Evolutionary conservation across 2,888 invertebrate genomes (phyloP).

Genomic region (Eupithecia tripunctaria): DNA sequence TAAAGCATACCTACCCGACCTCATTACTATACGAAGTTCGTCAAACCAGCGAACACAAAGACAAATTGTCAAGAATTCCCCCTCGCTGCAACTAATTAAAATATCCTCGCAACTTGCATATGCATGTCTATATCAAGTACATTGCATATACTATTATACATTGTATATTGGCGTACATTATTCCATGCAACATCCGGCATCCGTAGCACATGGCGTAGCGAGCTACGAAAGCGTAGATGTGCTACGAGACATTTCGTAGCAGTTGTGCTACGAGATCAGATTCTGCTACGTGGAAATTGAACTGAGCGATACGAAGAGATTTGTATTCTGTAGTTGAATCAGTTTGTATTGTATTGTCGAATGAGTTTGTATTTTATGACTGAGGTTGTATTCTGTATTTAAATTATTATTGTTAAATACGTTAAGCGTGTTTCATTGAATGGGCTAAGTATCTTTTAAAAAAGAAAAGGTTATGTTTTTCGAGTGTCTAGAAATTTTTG

Average conservation of each 20-base stretch:
- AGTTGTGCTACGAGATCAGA: conserved; percentile 15
- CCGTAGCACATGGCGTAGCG: conserved; percentile 57
- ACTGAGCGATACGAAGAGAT: not conserved
- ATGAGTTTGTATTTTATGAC: not conserved
- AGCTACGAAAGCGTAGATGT: conserved; percentile 56
- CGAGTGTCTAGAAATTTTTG: not conserved
- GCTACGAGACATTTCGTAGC: conserved; percentile 44
- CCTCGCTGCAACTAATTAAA: conserved; percentile 29
- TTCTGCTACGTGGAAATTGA: not conserved
- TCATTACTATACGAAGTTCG: conserved; percentile 6
- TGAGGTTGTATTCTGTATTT: too few species aligned
- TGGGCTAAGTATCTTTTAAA: too few species aligned
- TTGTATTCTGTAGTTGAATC: not conserved
- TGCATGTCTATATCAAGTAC: conserved; percentile 8
- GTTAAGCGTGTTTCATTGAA: not conserved
- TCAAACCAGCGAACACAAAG: conserved; percentile 19
- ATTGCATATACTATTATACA: conserved; percentile 2
- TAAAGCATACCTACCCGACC: not conserved
- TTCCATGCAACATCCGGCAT: conserved; percentile 53
- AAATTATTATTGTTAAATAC: not conserved
- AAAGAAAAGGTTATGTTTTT: not conserved
- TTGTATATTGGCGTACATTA: conserved; percentile 29
- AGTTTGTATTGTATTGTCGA: not conserved
- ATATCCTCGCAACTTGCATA: conserved; percentile 26
- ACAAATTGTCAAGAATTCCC: conserved; percentile 26